Evolutionary conservation across 2,113 vertebrate genomes (phyloP), one percentile per base, ranked within the genome.

Genomic region (Otolemur garnettii): DNA sequence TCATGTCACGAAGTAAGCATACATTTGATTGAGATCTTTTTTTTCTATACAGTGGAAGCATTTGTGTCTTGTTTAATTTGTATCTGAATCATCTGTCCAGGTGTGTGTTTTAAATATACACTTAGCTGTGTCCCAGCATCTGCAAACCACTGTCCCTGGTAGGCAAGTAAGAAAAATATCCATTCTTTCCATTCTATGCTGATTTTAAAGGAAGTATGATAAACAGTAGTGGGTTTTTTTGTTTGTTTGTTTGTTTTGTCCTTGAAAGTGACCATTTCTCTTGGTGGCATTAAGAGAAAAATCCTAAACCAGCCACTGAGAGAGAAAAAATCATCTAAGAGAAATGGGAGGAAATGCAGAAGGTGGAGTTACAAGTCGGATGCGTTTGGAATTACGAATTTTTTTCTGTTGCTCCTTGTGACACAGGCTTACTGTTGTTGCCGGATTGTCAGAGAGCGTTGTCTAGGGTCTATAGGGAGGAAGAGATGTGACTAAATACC

Each of bases 31-130:
- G 45, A 86, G 81, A 59, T 50, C 55, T 42, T 55, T 93, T 66
- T 11, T 62, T 45, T 55, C 30, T 75, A 2, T 64, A 64, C 24
- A 64, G 11, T 18, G 35, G 24, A 45, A 72, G 33, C 66, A 94
- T 69, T 94, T 71, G 19, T 13, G 21, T 91, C 38, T 87, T 84
- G n/a, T 89, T 95, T 82, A 55, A 38, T 81, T 72, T 92, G 60
- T 78, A 24, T 60, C 86, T 60, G 55, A 75, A 71, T 87, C 55
- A 81, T 77, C 42, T 87, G 28, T 33, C 26, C 60, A 42, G 45
- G 30, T 77, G 38, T 72, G 77, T 62, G 19, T 15, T 93, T 92
- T 53, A 64, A 19, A 57, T 59, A 53, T 3, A 14, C 13, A 55
- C n/a, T 60, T 78, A 59, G 45, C 79, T 26, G 22, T 33, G 19